Evolutionary conservation across 2,113 vertebrate genomes (phyloP).

Genomic region (Lophura nycthemera): DNA sequence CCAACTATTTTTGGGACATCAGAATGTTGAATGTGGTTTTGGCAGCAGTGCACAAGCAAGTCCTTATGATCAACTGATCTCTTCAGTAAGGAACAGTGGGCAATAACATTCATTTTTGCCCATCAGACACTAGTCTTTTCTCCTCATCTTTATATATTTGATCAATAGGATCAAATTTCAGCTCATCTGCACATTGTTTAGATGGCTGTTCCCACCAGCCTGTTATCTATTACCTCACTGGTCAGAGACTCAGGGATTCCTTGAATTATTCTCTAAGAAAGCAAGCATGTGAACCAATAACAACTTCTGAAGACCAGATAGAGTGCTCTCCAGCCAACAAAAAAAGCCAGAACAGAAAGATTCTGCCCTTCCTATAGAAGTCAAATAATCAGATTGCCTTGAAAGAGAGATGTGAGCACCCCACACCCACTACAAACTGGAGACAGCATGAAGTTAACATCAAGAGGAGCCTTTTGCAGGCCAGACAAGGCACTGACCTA

Average conservation of each 20-base stretch:
- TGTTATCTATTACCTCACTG: not conserved
- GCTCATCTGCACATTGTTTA: not conserved
- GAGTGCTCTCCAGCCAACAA: not conserved
- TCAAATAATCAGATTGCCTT: not conserved
- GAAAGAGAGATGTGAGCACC: not conserved
- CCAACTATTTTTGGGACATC: not conserved
- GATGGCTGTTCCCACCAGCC: not conserved
- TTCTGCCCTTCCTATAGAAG: not conserved
- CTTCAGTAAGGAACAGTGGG: not conserved
- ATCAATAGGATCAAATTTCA: not conserved
- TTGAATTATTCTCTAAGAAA: not conserved
- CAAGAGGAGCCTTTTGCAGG: not conserved
- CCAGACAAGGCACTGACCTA: slow-evolving; percentile 75
- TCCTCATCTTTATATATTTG: not conserved
- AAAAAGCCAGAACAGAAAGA: not conserved
- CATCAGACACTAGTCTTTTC: not conserved
- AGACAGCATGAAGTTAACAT: not conserved
- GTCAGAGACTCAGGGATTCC: not conserved
- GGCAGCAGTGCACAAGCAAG: not conserved
- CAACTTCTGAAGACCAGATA: not conserved
- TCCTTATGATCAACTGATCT: not conserved
- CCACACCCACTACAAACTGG: not conserved
- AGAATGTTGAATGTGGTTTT: not conserved
- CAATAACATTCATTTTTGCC: not conserved
- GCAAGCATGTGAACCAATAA: not conserved